phyloP scores from a whole-genome alignment of 2,797 vertebrate species.

The Myotis vivesi region DNA sequence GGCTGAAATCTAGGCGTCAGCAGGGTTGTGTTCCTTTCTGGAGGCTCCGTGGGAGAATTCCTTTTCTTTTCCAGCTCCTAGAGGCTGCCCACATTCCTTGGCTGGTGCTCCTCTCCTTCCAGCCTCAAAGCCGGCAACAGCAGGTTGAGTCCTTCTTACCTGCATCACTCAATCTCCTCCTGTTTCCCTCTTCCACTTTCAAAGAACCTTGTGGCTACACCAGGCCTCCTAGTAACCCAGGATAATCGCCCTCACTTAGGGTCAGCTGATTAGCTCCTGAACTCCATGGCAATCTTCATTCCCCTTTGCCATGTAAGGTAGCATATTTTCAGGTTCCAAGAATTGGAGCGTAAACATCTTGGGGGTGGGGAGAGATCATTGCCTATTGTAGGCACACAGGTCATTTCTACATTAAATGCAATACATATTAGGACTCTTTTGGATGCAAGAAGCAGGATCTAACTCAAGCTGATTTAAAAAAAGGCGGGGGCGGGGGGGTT shows the following conservation, averaged over 20 bases:
- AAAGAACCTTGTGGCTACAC: no score
- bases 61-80: neutral
- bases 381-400: neutral
- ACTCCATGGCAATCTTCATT: neutral
- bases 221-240: neutral
- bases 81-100: neutral
- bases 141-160: neutral
- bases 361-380: neutral
- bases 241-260: neutral
- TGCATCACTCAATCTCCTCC: neutral
- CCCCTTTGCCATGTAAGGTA: neutral
- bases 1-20: neutral
- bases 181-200: neutral
- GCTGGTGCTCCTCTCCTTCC: neutral
- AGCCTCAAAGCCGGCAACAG: neutral
- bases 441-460: neutral
- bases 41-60: neutral
- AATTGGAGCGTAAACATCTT: neutral
- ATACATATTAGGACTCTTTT: neutral
- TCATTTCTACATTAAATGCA: neutral
- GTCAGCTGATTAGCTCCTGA: neutral
- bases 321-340: neutral
- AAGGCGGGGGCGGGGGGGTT: neutral
- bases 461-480: neutral
- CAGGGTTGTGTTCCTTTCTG: neutral